These are phyloP conservation scores for Orthosia gothica DNA, from an alignment of 2,888 invertebrate species.

Conservation along the genomic window DNA sequence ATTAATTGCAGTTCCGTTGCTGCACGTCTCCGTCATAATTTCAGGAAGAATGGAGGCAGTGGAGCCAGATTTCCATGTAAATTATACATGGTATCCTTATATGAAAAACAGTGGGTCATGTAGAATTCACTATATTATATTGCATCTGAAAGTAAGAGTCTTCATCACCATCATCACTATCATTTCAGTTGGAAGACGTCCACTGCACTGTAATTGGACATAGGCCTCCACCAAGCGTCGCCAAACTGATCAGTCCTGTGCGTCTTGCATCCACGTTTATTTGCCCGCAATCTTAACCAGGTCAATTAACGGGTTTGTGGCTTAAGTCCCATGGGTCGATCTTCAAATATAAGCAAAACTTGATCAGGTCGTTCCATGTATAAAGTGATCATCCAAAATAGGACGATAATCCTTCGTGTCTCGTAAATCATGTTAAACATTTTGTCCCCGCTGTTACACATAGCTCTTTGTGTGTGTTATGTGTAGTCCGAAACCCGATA, in stretches of 20 bases:
- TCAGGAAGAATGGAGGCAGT: slow-evolving; percentile 17
- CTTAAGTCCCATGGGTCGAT: too few relatives aligned
- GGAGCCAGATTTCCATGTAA: slow-evolving; percentile 12
- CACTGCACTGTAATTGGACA: too few relatives aligned
- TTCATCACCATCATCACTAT: neutral
- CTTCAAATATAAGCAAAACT: too few relatives aligned
- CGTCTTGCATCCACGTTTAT: too few relatives aligned
- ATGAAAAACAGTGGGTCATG: neutral
- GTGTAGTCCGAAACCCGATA: neutral
- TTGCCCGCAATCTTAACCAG: too few relatives aligned
- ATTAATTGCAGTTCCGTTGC: slow-evolving; percentile 49
- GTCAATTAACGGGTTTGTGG: too few relatives aligned
- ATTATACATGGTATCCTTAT: slow-evolving; percentile 31
- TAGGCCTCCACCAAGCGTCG: too few relatives aligned
- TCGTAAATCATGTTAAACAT: neutral
- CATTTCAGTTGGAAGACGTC: too few relatives aligned
- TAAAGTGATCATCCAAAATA: too few relatives aligned
- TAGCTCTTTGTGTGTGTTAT: neutral
- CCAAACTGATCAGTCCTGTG: too few relatives aligned
- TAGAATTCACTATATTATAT: neutral
- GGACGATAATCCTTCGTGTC: too few relatives aligned
- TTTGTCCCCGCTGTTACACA: neutral
- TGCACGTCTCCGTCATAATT: slow-evolving; percentile 46
- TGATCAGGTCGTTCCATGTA: too few relatives aligned
- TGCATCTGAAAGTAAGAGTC: neutral